These are phyloP conservation scores for Stenodera caucasica DNA, from an alignment of 2,888 invertebrate genomes.

Conservation along the genomic window DNA sequence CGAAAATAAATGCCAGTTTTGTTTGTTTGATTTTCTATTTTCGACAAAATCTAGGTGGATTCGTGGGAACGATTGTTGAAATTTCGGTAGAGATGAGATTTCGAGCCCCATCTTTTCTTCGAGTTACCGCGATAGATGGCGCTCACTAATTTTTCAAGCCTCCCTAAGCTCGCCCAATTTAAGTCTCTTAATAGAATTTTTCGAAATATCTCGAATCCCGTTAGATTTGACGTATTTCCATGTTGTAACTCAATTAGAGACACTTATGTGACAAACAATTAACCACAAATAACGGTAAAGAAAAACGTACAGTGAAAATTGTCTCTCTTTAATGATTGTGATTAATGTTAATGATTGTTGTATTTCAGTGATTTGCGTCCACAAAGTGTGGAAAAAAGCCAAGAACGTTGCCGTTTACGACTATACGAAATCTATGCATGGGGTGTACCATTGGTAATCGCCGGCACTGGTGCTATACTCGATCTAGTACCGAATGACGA, in stretches of 20 bases:
- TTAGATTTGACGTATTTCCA: background rate
- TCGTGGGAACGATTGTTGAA: background rate
- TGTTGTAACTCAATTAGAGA: too few relatives aligned
- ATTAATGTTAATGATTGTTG: slow-evolving; percentile 23
- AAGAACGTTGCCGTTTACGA: slow-evolving; percentile 77
- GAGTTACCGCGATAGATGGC: too few relatives aligned
- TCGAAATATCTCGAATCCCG: too few relatives aligned
- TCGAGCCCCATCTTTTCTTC: too few relatives aligned
- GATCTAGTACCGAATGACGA: slow-evolving; percentile 69
- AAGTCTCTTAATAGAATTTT: too few relatives aligned
- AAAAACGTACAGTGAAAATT: too few relatives aligned
- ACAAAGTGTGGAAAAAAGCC: slow-evolving; percentile 81
- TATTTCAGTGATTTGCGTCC: slow-evolving; percentile 76
- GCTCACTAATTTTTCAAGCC: too few relatives aligned
- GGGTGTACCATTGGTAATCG: slow-evolving; percentile 79
- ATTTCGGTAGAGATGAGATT: too few relatives aligned
- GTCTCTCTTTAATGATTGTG: background rate
- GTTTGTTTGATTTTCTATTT: slow-evolving; percentile 3
- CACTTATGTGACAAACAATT: slow-evolving; percentile 1
- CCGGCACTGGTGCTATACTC: slow-evolving; percentile 72
- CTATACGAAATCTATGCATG: slow-evolving; percentile 83
- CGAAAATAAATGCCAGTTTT: background rate
- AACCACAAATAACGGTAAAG: slow-evolving; percentile 6
- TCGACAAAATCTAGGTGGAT: background rate
- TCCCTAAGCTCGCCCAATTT: too few relatives aligned